These are phyloP conservation scores for Cromileptes altivelis DNA, from an alignment of 2,113 vertebrate species.

Conservation along the genomic window DNA sequence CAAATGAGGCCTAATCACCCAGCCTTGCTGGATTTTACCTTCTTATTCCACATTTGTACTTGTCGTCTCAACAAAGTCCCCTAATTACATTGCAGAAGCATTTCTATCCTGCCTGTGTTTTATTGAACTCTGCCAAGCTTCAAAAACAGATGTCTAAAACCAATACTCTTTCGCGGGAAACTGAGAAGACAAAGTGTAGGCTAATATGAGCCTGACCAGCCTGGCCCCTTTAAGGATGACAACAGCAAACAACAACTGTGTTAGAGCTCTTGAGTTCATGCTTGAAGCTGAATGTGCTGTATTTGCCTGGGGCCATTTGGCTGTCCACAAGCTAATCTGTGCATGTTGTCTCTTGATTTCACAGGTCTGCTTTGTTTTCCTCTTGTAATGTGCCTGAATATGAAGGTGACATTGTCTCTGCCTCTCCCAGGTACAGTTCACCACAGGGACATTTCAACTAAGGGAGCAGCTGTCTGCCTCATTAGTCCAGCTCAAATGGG, in stretches of 20 bases:
- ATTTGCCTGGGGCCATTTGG: constrained; percentile 19
- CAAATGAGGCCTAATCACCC: constrained; percentile 81
- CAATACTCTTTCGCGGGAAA: constrained; percentile 40
- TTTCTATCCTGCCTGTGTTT: constrained; percentile 61
- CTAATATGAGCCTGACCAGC: constrained; percentile 46
- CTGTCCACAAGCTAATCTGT: constrained; percentile 34
- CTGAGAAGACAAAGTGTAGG: constrained; percentile 39
- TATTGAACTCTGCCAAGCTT: constrained; percentile 66
- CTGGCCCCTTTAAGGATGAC: constrained; percentile 32
- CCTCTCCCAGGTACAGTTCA: constrained; percentile 69
- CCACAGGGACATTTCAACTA: constrained; percentile 68
- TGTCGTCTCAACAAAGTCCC: constrained; percentile 74
- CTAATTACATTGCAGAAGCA: constrained; percentile 77
- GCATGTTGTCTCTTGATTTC: constrained; percentile 45
- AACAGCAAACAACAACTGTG: constrained; percentile 41
- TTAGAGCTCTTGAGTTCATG: constrained; percentile 31
- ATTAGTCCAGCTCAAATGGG: constrained; percentile 75
- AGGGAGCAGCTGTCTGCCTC: constrained; percentile 78
- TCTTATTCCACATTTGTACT: constrained; percentile 80
- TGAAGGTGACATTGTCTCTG: constrained; percentile 83
- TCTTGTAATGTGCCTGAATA: constrained; percentile 58
- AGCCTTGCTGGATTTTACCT: constrained; percentile 76
- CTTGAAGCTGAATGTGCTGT: constrained; percentile 11
- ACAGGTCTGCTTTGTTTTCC: constrained; percentile 42
- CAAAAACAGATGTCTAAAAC: constrained; percentile 59